These are phyloP conservation scores for Myotis daubentonii DNA, from an alignment of 2,797 vertebrate species.

Conservation along the genomic window DNA sequence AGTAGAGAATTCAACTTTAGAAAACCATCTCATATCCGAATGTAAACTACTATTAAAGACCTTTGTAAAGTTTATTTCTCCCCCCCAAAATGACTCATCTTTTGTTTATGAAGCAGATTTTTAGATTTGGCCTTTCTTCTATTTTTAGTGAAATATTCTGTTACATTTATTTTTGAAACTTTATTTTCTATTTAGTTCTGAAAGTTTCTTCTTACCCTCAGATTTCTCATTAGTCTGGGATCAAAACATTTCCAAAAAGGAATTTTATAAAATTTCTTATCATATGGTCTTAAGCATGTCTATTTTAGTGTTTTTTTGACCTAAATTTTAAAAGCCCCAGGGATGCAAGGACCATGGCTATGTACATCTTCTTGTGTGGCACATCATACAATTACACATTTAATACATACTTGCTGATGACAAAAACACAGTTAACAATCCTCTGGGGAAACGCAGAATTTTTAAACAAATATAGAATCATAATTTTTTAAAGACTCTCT, in stretches of 20 bases:
- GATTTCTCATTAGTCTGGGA: not conserved
- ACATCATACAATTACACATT: not conserved
- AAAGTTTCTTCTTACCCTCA: not conserved
- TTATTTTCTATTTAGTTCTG: constrained; percentile 2
- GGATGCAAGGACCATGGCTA: not conserved
- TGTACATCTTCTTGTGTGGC: constrained; percentile 15
- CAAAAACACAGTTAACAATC: constrained; percentile 34
- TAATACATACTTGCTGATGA: constrained; percentile 22
- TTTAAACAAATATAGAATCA: constrained; percentile 4
- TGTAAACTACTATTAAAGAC: not conserved
- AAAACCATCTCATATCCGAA: not conserved
- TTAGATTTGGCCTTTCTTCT: not conserved
- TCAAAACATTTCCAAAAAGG: not conserved
- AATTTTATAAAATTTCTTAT: not conserved
- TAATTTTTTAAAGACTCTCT: not conserved
- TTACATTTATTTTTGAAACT: not conserved
- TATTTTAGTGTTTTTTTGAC: constrained; percentile 41
- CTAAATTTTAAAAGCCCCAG: not conserved
- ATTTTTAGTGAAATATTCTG: constrained; percentile 6
- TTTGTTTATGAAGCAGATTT: not conserved
- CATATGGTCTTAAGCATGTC: not conserved
- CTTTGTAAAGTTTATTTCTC: not conserved
- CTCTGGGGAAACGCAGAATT: not conserved
- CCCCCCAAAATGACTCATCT: not conserved
- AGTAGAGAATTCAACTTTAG: not conserved